These are phyloP conservation scores for Corydoras sp. DNA, from an alignment of 2,113 vertebrate species.

Conservation along the genomic window DNA sequence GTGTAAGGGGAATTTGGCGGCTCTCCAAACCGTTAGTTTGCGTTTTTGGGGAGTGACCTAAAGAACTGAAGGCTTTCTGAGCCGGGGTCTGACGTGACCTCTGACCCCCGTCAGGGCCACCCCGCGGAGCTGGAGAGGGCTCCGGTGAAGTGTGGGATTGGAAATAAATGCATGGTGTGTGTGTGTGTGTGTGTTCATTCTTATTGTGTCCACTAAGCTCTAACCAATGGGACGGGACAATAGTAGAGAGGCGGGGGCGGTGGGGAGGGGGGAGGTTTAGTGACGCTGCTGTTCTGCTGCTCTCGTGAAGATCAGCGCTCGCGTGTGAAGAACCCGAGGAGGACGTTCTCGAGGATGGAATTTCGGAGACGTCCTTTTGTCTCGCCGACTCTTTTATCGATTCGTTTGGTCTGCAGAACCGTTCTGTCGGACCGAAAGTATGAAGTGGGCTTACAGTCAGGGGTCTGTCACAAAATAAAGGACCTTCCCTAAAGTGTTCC, in stretches of 20 bases:
- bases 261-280: not conserved
- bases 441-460: too few species aligned
- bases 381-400: too few species aligned
- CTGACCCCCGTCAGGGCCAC: constrained; percentile 50
- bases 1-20: constrained; percentile 30
- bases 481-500: too few species aligned
- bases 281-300: constrained; percentile 32
- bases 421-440: too few species aligned
- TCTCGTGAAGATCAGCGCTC: constrained; percentile 51
- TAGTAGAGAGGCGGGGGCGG: not conserved
- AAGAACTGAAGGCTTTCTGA: constrained; percentile 48
- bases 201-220: constrained; percentile 43
- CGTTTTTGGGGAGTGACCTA: constrained; percentile 50
- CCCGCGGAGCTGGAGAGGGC: constrained; percentile 49
- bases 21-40: constrained; percentile 50
- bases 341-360: too few species aligned
- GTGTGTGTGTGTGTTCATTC: constrained; percentile 43
- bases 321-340: constrained; percentile 37
- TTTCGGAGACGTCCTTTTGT: too few species aligned
- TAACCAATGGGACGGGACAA: constrained; percentile 23
- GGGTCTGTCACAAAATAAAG: too few species aligned
- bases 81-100: constrained; percentile 57
- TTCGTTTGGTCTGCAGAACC: too few species aligned
- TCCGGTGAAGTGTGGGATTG: constrained; percentile 38
- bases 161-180: constrained; percentile 32